phyloP scores from a whole-genome alignment of 2,113 vertebrate species.

The Lanius ludovicianus region DNA sequence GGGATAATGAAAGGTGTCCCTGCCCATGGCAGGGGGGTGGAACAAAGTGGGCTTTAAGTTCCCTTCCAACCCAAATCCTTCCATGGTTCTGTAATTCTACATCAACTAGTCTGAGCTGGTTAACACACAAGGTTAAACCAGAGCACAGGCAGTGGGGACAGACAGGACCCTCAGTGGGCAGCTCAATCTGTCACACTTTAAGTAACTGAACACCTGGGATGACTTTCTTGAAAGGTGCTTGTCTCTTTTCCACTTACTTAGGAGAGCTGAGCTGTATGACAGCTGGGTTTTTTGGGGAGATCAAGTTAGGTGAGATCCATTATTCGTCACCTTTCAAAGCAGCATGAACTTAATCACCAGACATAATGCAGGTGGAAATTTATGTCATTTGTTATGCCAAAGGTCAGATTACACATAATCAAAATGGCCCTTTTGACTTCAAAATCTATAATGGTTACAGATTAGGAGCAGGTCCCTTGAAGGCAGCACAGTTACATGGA shows the following conservation, averaged over 20 bases:
- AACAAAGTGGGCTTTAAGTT: not conserved
- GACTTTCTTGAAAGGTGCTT: not conserved
- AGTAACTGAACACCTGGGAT: not conserved
- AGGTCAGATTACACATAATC: constrained; percentile 56
- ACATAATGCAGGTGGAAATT: constrained; percentile 34
- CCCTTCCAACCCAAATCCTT: not conserved
- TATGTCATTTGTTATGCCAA: constrained; percentile 31
- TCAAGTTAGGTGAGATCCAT: not conserved
- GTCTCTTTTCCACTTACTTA: not conserved
- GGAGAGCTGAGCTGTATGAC: not conserved
- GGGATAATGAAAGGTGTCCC: fast-evolving
- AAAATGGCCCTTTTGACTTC: constrained; percentile 25
- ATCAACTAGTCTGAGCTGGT: not conserved
- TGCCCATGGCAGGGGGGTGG: fast-evolving
- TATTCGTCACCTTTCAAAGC: constrained; percentile 26
- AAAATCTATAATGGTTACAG: constrained; percentile 32
- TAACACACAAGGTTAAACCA: not conserved
- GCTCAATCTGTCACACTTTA: not conserved
- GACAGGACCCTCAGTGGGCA: not conserved
- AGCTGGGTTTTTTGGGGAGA: not conserved
- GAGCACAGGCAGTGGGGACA: not conserved
- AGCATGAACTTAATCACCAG: not conserved
- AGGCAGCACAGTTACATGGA: not conserved
- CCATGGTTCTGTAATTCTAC: not conserved
- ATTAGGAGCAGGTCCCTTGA: constrained; percentile 31